Base-by-base conservation (phyloP, 2,888 invertebrate species). In the Apoderus coryli region DNA sequence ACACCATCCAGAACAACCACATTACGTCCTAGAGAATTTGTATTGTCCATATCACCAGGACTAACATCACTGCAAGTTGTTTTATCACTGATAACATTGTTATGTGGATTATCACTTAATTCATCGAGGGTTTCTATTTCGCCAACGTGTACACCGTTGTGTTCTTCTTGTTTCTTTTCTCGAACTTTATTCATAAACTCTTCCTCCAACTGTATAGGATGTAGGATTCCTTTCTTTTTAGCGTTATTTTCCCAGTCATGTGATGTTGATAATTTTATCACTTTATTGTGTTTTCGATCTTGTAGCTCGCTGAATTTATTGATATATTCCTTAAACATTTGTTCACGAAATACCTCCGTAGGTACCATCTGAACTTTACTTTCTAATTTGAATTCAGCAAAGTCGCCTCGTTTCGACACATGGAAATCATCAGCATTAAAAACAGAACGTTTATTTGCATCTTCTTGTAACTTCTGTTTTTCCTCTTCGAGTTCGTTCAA, bases 301-400 rank as follows among this genome's bases (percentile, higher is more conserved):
- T 79, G 73, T 7, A 82, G 66, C 51, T 79, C 77, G 4, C 76
- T 72, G 46, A 85, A 75, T 57, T 84, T 77, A 48, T 66, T 64
- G 50, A 82, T 69, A 59, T 84, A 85, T 54, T 85, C 85, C 44
- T 78, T 69, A 57, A 80, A 85, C 84, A 86, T 85, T 56, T 75
- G 72, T 41, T 77, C 75, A 4, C 84, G 69, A 44, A 79, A 71
- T 23, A 70, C 62, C 53, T 84, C 77, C 27, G 74, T 74, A 5
- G 72, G 68, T 6, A 64, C 65, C 22, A 72, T 49, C 2, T 49
- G 49, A 49, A 52, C 45, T 29, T 50, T 34, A 28, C 35, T 24
- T 19, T 43, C 43, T 10, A 33, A 32, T 37, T 44, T 28, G 13
- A 30, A 36, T 44, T 54, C 53, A 6, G 59, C 57, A 28, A 59